Conservation (phyloP, 2,113 vertebrate species). For the Heterocephalus glaber region DNA sequence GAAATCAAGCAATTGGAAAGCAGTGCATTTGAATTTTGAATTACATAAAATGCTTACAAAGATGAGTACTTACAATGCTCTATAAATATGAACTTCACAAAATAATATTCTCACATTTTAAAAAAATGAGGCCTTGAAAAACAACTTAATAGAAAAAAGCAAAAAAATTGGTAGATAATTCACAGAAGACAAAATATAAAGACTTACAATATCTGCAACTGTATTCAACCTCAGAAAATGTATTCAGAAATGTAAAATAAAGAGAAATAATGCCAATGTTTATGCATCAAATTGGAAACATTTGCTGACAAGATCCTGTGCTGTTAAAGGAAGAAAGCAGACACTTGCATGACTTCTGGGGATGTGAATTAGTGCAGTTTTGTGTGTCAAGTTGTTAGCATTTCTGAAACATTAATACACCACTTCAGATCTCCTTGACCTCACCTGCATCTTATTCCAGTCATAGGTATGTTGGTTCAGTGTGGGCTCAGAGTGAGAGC, state of each 20-base stretch:
- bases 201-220: neutral
- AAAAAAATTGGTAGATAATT: neutral
- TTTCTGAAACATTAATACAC: neutral
- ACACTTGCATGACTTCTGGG: slow-evolving; percentile 50
- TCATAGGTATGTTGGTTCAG: neutral
- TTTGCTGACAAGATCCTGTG: neutral
- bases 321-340: slow-evolving; percentile 50
- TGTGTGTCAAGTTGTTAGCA: neutral
- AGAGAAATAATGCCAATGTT: neutral
- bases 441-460: neutral
- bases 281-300: neutral
- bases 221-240: slow-evolving; percentile 25
- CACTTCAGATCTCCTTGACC: neutral
- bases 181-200: neutral
- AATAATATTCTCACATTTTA: neutral
- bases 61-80: slow-evolving; percentile 61
- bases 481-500: neutral
- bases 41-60: slow-evolving; percentile 48
- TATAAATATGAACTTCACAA: slow-evolving; percentile 78
- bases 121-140: slow-evolving; percentile 55
- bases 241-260: slow-evolving; percentile 7
- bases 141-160: neutral
- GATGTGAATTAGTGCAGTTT: slow-evolving; percentile 65
- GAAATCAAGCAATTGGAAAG: slow-evolving; percentile 72
- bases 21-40: slow-evolving; percentile 70